Base-by-base conservation (phyloP, 2,113 vertebrate genomes). In the Grantiella picta region DNA sequence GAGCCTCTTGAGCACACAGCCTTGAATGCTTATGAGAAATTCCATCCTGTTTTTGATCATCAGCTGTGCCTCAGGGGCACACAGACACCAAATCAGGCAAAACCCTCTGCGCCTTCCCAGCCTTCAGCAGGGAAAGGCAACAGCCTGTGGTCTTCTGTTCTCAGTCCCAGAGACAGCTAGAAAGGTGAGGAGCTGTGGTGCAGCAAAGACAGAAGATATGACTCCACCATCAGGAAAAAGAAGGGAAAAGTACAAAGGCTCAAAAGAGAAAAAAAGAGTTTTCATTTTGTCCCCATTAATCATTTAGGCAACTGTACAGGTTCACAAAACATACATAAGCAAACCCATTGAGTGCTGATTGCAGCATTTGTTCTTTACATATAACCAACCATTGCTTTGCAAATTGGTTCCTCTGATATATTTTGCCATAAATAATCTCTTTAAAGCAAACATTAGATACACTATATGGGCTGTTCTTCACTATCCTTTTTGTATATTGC, bases 391-490 rank as follows among this genome's bases (percentile, higher is more conserved):
- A 4, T 47, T 90, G 49, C 71, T 96, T 93, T 83, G 35, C 89
- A 92, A 97, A 92, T 94, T 95, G 90, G 77, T 87, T 96, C 57
- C 45, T 95, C 69, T 1, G 7, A 88, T 83, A 47, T 38, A 68
- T 80, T 88, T 90, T 29, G 38, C 79, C 82, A 88, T 94, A 94
- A 96, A 96, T 93, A 89, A 92, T 86, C 79, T 68, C 5, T 71
- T 94, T 69, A 93, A 90, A 89, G 24, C 50, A 90, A 92, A 86
- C 5, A 82, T 91, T 65, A 56, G 50, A 21, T 66, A 45, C 7
- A 63, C 68, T 89, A 36, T 45, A 21, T 2, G 22, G 33, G 52
- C 44, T 82, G 42, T 47, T 82, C 64, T 70, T 52, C 7, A 7
- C 38, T 79, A 89, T 57, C 71, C 57, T 79, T 89, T 91, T 59